phyloP scores from a whole-genome alignment of 2,113 vertebrate species.

The Nannospalax galili region DNA sequence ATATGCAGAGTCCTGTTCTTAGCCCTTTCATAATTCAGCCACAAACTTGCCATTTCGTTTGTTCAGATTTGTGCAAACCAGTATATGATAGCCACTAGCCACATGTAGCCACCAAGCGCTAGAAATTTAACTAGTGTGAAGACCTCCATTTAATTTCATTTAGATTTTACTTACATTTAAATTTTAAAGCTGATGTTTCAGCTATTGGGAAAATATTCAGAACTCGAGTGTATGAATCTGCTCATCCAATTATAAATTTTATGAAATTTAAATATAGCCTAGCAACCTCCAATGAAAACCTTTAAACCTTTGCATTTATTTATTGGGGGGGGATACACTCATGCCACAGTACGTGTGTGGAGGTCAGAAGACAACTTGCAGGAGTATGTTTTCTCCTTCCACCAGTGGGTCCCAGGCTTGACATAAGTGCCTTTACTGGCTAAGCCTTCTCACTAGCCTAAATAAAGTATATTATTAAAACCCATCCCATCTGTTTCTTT shows the following conservation, averaged over 20 bases:
- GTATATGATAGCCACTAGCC: background rate
- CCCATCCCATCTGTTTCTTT: background rate
- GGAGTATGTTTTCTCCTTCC: background rate
- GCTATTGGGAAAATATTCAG: background rate
- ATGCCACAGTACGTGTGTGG: no score
- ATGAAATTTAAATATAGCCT: conserved; percentile 25
- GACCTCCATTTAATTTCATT: background rate
- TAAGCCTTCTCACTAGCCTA: background rate
- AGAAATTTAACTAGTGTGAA: background rate
- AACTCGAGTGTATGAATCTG: background rate
- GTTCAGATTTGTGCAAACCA: background rate
- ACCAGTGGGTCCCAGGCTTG: background rate
- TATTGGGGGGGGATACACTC: background rate
- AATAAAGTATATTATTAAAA: conserved; percentile 30
- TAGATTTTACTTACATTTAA: background rate
- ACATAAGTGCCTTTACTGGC: background rate
- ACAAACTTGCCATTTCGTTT: background rate
- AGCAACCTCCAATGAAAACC: background rate
- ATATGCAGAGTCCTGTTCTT: background rate
- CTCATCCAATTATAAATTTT: background rate
- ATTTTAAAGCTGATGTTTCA: background rate
- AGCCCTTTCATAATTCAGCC: background rate
- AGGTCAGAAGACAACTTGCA: background rate
- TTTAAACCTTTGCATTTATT: background rate
- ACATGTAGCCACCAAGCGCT: accelerated